Conservation (phyloP, 92 coral and sea anemone genomes). For the Virgularia gustaviana region DNA sequence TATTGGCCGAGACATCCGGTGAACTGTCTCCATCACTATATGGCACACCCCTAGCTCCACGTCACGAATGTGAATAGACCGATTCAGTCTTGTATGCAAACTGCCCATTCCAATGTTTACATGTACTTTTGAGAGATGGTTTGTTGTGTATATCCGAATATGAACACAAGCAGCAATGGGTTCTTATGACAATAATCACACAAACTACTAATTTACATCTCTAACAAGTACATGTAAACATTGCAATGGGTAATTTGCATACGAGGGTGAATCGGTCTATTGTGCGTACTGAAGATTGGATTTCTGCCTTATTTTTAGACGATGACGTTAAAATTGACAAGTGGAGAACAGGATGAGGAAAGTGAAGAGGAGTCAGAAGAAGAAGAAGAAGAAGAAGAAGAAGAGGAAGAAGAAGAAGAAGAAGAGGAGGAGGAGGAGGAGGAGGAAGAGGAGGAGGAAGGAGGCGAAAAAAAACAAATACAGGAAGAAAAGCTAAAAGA, state of each 20-base stretch:
- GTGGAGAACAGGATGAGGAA: slow-evolving; percentile 50
- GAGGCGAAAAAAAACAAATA: slow-evolving; percentile 1
- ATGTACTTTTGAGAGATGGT: not conserved
- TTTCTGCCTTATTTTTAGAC: slow-evolving; percentile 44
- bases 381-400: slow-evolving; percentile 45
- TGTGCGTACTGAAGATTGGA: not conserved
- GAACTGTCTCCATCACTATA: too few species aligned
- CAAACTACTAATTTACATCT: too few species aligned
- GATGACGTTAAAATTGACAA: slow-evolving; percentile 68
- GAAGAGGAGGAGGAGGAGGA: slow-evolving; percentile 30
- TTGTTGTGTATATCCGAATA: too few species aligned
- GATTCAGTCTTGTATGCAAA: not conserved
- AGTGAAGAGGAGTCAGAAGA: slow-evolving; percentile 60
- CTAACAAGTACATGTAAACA: not conserved
- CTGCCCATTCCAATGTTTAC: not conserved
- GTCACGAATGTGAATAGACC: too few species aligned
- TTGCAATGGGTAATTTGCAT: too few species aligned
- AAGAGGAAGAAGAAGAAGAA: slow-evolving; percentile 17
- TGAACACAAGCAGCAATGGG: too few species aligned
- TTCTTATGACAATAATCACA: too few species aligned
- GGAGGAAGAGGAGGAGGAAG: slow-evolving; percentile 39
- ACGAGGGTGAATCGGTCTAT: too few species aligned
- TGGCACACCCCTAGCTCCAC: too few species aligned
- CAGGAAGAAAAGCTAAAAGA: slow-evolving; percentile 31
- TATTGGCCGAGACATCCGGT: too few species aligned